These are phyloP conservation scores for Rhynchonycteris naso DNA, from an alignment of 2,797 vertebrate species.

Conservation along the genomic window DNA sequence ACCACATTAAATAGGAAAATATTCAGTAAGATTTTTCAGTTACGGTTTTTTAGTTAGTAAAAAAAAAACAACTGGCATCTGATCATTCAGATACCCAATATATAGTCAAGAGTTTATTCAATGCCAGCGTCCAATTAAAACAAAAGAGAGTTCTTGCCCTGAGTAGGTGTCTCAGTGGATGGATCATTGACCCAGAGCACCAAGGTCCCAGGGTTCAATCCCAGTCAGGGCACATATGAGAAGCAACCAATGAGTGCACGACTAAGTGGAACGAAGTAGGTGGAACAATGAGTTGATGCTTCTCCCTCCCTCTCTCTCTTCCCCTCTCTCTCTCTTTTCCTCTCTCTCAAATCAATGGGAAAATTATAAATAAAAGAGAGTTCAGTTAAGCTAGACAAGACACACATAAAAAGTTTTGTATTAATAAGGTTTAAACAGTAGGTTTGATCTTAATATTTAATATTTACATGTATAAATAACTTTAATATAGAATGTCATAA, in stretches of 20 bases:
- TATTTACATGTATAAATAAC: not conserved
- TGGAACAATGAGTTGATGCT: too few relatives aligned
- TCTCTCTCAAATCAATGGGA: too few relatives aligned
- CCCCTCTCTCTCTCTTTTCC: too few relatives aligned
- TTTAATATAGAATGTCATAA: not conserved
- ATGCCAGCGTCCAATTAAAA: constrained; percentile 54
- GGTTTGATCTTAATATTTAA: constrained; percentile 24
- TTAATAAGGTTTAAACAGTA: constrained; percentile 23
- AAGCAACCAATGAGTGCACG: too few relatives aligned
- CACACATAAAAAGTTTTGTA: not conserved
- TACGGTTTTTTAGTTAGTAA: constrained; percentile 37
- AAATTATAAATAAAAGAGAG: constrained; percentile 7
- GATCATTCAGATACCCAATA: constrained; percentile 46
- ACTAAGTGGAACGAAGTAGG: too few relatives aligned
- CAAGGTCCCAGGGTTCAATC: too few relatives aligned
- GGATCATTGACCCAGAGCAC: too few relatives aligned
- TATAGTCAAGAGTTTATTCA: constrained; percentile 19
- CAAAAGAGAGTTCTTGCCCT: not conserved
- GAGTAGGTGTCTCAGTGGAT: too few relatives aligned
- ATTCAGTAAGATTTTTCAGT: constrained; percentile 53
- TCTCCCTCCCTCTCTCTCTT: too few relatives aligned
- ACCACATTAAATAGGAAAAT: constrained; percentile 1
- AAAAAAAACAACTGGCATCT: not conserved
- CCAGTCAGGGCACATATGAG: too few relatives aligned
- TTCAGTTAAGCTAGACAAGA: constrained; percentile 30